Evolutionary conservation across 2,797 vertebrate genomes (phyloP).

Genomic region (Peromyscus eremicus): DNA sequence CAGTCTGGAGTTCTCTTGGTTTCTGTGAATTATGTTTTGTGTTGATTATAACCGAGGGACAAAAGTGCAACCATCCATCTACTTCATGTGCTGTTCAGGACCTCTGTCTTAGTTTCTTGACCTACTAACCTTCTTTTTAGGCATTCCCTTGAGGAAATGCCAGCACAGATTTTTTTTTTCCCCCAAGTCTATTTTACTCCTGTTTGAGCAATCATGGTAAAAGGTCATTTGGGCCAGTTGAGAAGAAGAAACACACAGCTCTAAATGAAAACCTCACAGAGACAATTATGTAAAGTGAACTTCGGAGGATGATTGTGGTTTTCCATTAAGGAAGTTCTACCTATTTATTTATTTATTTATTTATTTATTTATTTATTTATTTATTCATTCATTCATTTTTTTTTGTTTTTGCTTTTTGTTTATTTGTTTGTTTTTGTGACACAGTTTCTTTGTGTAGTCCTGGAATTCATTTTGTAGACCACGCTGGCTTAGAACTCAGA

Average conservation of each 20-base stretch:
- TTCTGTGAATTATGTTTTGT: not conserved
- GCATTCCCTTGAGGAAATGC: conserved; percentile 50
- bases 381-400: not conserved
- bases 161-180: not conserved
- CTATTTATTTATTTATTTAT: not conserved
- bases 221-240: not conserved
- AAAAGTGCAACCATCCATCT: not conserved
- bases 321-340: conserved; percentile 40
- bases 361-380: not conserved
- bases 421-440: no score
- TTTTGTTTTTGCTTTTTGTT: not conserved
- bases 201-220: conserved; percentile 49
- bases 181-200: not conserved
- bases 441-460: not conserved
- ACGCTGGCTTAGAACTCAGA: not conserved
- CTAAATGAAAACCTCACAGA: not conserved
- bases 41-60: not conserved
- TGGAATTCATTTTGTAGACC: not conserved
- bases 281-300: conserved; percentile 6
- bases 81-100: not conserved
- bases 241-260: not conserved
- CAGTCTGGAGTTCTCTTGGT: not conserved
- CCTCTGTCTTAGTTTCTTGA: conserved; percentile 32
- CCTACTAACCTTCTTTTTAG: not conserved
- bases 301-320: not conserved